Conservation (phyloP, 2,888 invertebrate genomes). For the Drosophila flavopinicola region DNA sequence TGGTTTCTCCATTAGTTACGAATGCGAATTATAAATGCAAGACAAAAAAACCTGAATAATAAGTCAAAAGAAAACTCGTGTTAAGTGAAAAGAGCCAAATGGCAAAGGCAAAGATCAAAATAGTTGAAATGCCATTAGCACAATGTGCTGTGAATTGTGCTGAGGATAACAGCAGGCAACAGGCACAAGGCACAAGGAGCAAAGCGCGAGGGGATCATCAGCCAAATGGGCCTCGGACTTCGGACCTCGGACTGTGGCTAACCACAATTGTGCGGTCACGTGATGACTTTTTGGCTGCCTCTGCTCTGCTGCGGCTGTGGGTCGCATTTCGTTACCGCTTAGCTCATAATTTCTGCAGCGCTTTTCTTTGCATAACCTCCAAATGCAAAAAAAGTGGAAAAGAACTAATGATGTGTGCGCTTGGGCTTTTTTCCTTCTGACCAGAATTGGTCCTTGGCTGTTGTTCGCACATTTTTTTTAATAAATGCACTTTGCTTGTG, state of each 20-base stretch:
- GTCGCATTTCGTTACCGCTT: constrained; percentile 25
- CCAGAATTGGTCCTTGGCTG: constrained; percentile 10
- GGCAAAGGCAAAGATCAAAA: constrained; percentile 50
- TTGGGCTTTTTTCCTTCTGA: constrained; percentile 21
- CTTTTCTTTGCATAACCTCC: constrained; percentile 29
- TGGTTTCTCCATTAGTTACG: neutral
- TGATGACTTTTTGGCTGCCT: constrained; percentile 57
- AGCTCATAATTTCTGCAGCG: constrained; percentile 45
- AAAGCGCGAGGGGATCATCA: constrained; percentile 29
- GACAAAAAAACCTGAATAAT: constrained; percentile 19
- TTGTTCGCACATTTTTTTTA: constrained; percentile 39
- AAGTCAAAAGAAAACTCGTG: constrained; percentile 17
- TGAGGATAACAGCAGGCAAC: constrained; percentile 12
- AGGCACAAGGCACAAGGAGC: neutral
- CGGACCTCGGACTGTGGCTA: constrained; percentile 13
- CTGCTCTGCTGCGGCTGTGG: constrained; percentile 11
- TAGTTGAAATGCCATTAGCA: constrained; percentile 65
- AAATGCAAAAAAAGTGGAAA: constrained; percentile 12
- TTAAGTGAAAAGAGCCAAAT: constrained; percentile 11
- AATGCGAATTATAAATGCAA: constrained; percentile 4
- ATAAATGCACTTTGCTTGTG: constrained; percentile 41
- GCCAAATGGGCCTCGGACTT: constrained; percentile 11
- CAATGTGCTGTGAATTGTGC: constrained; percentile 31
- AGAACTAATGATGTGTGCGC: constrained; percentile 38
- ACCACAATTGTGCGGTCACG: constrained; percentile 68